Evolutionary conservation across 2,888 invertebrate species (phyloP), one percentile per base, ranked within the genome.

Genomic region (Adela reaumurella): DNA sequence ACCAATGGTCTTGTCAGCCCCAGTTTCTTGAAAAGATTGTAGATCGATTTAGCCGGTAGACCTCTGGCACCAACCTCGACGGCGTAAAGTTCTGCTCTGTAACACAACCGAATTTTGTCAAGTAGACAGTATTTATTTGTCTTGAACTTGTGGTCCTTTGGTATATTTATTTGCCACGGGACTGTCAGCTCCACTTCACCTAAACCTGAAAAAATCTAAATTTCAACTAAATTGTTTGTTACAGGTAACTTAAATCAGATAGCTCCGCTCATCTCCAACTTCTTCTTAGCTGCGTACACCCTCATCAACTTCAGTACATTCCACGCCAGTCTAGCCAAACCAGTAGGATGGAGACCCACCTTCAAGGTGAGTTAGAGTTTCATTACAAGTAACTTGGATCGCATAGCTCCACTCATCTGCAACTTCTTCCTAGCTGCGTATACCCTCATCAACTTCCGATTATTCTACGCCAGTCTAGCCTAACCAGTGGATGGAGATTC

Each of bases 351-450:
- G 93, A 81, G 93, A 52, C 93, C 93, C 44, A 93, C 92, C 0
- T 93, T 93, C 62, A 88, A 89, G 81, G 92, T 92, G 69, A 63
- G 59, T 57, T n/a, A n/a, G n/a, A n/a, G n/a, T n/a, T 50, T 52
- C 49, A 57, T 79, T 62, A 54, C 74, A 89, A 93, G 92, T 53
- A 89, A 94, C 61, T 70, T 96, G 50, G 94, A 96, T 63, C 82
- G 88, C 54, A 94, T 96, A 56, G 94, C 95, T 6, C 94, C 95
- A 11, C 73, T 95, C 55, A 94, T 95, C 56, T 95, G 95, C 11
- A 95, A 95, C 68, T 95, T 96, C 76, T 95, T 95, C 78, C 76
- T 96, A 61, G 94, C 94, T 46, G 94, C 95, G 19, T 96, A 95
- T 62, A 93, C 93, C 51, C 81, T 96, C 50, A 92, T 96, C 58